Evolutionary conservation across 2,113 vertebrate genomes (phyloP), one percentile per base, ranked within the genome.

Genomic region (Cryptomyrus ogoouensis): DNA sequence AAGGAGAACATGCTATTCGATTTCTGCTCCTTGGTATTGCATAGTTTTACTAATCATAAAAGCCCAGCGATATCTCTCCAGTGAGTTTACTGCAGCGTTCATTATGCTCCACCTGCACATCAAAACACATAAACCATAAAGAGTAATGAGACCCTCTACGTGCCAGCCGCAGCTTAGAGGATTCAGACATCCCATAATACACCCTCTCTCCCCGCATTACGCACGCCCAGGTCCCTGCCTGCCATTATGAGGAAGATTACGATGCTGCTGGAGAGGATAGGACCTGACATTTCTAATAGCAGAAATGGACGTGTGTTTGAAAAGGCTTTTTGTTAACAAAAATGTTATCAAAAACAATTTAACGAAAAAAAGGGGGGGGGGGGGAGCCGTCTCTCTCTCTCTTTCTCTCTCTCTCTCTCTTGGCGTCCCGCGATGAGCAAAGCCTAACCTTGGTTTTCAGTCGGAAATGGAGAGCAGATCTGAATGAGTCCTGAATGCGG

Each of bases 271-370:
- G 85, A 66, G 66, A 66, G 87, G 53, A 52, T 88, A n/a, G 31
- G 39, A 66, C 39, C 56, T 62, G 53, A 62, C 87, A 88, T 88
- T 88, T 88, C 56, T 53, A 50, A 88, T 31, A 62, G 52, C 53
- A 66, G 49, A 88, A 58, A 88, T 66, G 56, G 87, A 88, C 56
- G 8, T 66, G 56, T 62, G 87, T 88, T 66, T 66, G 47, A 88
- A 66, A 80, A 44, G 87, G 87, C 56, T 88, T 88, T 88, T 88
- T 88, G 87, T 88, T 58, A 88, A 87, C 86, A 52, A 74, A 89
- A 87, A 53, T 52, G 85, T 87, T 87, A 87, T 87, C 85, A 53
- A 87, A 87, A 87, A 87, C 85, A 87, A 50, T 87, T 53, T 53
- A 53, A 19, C 50, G 17, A 53, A 56, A 87, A 87, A 87, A 35